Evolutionary conservation across 1,140 invertebrate genomes (phyloP).

Genomic region (Drosophila setifemur): DNA sequence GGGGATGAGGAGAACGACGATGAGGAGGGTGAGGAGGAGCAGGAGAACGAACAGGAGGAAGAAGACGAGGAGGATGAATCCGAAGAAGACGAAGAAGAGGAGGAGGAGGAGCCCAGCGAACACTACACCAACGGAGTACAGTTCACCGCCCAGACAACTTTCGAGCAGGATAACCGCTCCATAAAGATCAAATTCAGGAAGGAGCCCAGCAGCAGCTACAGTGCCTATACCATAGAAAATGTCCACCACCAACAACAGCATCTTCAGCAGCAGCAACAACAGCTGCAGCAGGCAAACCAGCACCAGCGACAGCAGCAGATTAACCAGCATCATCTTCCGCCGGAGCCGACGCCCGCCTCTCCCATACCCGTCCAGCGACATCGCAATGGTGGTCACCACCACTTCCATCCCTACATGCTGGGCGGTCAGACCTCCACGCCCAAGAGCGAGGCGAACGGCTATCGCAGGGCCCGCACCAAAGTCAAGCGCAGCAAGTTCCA

Average conservation of each 20-base stretch:
- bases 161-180: slow-evolving; percentile 71
- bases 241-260: slow-evolving; percentile 68
- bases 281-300: slow-evolving; percentile 9
- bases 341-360: slow-evolving; percentile 22
- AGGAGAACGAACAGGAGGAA: slow-evolving; percentile 25
- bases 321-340: slow-evolving; percentile 9
- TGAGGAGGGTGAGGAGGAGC: slow-evolving; percentile 29
- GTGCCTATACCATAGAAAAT: slow-evolving; percentile 74
- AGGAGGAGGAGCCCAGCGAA: slow-evolving; percentile 27
- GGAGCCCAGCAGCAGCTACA: slow-evolving; percentile 72
- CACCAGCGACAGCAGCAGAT: slow-evolving; percentile 8
- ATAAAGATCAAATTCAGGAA: slow-evolving; percentile 80
- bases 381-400: slow-evolving; percentile 60
- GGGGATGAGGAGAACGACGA: slow-evolving; percentile 30
- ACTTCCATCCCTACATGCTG: slow-evolving; percentile 73
- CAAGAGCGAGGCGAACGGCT: slow-evolving; percentile 57
- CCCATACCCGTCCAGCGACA: slow-evolving; percentile 40
- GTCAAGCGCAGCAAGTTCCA: slow-evolving; percentile 61
- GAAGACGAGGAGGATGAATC: slow-evolving; percentile 37
- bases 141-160: slow-evolving; percentile 62
- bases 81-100: slow-evolving; percentile 39
- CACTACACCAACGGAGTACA: slow-evolving; percentile 52
- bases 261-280: slow-evolving; percentile 13
- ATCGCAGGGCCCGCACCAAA: slow-evolving; percentile 53
- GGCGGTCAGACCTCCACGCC: slow-evolving; percentile 77